Evolutionary conservation across 2,888 invertebrate species (phyloP).

Genomic region (Mythimna loreyi): DNA sequence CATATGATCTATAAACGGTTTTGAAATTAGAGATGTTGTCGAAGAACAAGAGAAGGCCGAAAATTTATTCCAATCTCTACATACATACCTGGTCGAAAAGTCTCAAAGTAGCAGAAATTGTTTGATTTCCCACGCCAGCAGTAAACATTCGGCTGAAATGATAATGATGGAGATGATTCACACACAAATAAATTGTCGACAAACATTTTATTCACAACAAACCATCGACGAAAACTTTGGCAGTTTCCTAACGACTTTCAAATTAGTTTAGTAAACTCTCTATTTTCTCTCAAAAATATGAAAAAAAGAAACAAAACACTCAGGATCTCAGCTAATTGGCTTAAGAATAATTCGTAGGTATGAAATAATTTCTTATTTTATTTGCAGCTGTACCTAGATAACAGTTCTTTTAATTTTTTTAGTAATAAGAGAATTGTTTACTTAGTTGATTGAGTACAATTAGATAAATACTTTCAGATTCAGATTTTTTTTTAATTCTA

Average conservation of each 20-base stretch:
- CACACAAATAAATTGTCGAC: not conserved
- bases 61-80: too few relatives aligned
- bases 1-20: too few relatives aligned
- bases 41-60: too few relatives aligned
- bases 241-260: slow-evolving; percentile 12
- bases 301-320: not conserved
- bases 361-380: not conserved
- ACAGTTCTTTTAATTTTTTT: not conserved
- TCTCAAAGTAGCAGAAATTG: too few relatives aligned
- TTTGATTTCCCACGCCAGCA: too few relatives aligned
- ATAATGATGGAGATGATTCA: too few relatives aligned
- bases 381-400: not conserved
- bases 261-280: slow-evolving; percentile 14
- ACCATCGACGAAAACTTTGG: slow-evolving; percentile 3
- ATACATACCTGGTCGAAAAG: too few relatives aligned
- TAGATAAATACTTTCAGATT: not conserved
- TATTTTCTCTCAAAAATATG: slow-evolving; percentile 1
- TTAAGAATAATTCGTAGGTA: not conserved
- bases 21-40: too few relatives aligned
- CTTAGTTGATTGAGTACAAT: not conserved
- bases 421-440: not conserved
- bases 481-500: not conserved
- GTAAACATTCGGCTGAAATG: too few relatives aligned
- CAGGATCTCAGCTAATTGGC: not conserved
- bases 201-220: not conserved